Percentiles rank a stretch among this genome's conserved stretches.
Conservation (phyloP, 2,888 invertebrate genomes). For the Synanthedon andrenaeformis region DNA sequence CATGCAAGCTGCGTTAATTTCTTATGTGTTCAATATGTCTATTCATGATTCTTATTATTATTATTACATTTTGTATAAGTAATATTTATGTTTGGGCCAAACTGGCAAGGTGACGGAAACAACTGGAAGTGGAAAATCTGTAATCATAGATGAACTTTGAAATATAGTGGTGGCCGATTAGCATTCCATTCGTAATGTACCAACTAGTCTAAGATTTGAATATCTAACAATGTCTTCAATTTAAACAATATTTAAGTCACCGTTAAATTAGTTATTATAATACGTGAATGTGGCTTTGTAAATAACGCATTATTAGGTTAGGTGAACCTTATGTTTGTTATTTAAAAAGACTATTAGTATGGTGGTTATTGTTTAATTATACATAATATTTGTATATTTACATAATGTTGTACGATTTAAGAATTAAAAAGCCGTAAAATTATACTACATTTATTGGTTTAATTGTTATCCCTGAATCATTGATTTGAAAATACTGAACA, state of each 20-base stretch:
- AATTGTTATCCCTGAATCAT: background rate
- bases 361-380: background rate
- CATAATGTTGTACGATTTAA: too few species aligned
- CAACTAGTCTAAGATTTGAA: constrained; percentile 56
- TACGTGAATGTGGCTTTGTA: constrained; percentile 38
- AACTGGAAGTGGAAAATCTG: too few species aligned
- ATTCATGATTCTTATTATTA: too few species aligned
- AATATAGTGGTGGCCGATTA: constrained; percentile 2
- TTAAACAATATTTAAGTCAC: constrained; percentile 16
- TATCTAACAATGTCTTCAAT: too few species aligned
- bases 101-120: too few species aligned
- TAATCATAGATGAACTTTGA: too few species aligned
- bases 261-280: constrained; percentile 28
- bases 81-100: too few species aligned
- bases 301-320: constrained; percentile 29
- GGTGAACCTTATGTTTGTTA: constrained; percentile 1
- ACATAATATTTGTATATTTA: background rate
- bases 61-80: too few species aligned
- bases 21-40: constrained; percentile 13
- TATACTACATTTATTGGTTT: background rate
- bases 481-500: too few species aligned
- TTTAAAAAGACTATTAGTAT: background rate
- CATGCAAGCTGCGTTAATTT: constrained; percentile 14
- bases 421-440: background rate
- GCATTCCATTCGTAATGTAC: constrained; percentile 50